Evolutionary conservation across 2,888 invertebrate genomes (phyloP).

Genomic region (Meandrusa payeni): DNA sequence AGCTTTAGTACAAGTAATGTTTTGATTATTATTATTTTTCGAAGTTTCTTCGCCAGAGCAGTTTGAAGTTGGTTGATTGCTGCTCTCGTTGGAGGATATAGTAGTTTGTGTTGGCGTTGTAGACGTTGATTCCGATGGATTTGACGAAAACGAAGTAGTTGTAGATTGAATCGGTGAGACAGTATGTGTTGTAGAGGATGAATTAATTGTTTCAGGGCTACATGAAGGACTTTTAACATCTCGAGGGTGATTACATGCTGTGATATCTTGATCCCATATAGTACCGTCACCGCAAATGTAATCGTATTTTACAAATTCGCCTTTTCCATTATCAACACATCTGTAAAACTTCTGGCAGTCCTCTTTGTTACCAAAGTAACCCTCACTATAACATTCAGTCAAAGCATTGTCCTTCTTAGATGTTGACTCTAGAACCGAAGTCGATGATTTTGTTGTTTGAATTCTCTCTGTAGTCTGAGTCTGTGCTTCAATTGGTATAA

Average conservation of each 20-base stretch:
- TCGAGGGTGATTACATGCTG: conserved; percentile 66
- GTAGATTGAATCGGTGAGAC: conserved; percentile 28
- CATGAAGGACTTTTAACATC: conserved; percentile 63
- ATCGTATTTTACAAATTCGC: conserved; percentile 80
- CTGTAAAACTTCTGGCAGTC: conserved; percentile 84
- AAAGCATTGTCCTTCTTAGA: no score
- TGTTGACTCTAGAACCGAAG: no score
- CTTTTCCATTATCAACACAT: conserved; percentile 83
- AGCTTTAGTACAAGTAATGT: conserved; percentile 74
- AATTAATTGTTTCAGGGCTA: conserved; percentile 29
- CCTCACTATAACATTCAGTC: no score
- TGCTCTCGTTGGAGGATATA: conserved; percentile 40
- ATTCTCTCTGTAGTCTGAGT: no score
- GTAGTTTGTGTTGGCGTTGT: conserved; percentile 27
- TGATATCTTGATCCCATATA: conserved; percentile 83
- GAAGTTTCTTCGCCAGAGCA: conserved; percentile 45
- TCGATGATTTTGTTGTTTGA: no score
- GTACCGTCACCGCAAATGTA: conserved; percentile 85
- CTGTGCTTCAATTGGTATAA: no score
- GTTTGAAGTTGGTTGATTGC: conserved; percentile 38
- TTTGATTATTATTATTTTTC: conserved; percentile 46
- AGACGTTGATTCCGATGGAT: conserved; percentile 25
- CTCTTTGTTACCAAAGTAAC: conserved; percentile 82
- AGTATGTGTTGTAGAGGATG: conserved; percentile 32
- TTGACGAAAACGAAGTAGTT: conserved; percentile 29